A percentile compares a stretch with the other conserved stretches of the same genome.
These are phyloP conservation scores for Lepilemur ruficaudatus DNA, from an alignment of 2,797 vertebrate genomes.

Conservation along the genomic window DNA sequence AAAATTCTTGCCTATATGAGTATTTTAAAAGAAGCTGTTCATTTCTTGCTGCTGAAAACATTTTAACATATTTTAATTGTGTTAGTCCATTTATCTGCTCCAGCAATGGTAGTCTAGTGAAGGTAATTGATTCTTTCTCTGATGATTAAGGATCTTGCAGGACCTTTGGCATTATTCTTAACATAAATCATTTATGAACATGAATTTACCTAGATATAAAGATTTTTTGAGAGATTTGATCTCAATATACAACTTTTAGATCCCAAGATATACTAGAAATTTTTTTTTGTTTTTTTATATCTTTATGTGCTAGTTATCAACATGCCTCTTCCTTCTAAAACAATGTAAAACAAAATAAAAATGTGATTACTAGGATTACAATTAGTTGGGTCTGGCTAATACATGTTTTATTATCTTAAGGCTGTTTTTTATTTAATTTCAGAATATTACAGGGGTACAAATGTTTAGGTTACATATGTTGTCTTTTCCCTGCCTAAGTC, in stretches of 20 bases:
- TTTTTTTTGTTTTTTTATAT: background rate
- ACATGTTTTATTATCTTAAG: background rate
- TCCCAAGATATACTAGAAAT: background rate
- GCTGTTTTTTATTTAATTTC: background rate
- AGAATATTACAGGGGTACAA: too few species aligned
- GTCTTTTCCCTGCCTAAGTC: too few species aligned
- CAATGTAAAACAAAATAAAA: background rate
- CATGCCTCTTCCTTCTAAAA: background rate
- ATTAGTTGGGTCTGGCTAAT: background rate
- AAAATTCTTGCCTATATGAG: background rate
- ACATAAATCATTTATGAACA: background rate
- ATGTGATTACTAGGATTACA: background rate
- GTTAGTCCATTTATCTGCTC: background rate
- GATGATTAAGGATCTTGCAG: background rate
- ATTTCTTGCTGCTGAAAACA: background rate
- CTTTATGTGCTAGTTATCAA: background rate
- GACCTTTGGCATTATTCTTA: background rate
- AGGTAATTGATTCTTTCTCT: background rate
- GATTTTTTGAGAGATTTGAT: background rate
- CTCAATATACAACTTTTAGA: background rate
- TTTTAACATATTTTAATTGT: background rate
- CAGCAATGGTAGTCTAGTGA: background rate
- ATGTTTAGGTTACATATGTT: too few species aligned
- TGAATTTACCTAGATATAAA: background rate
- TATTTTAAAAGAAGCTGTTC: background rate